Evolutionary conservation across 2,113 vertebrate species (phyloP).

Genomic region (Gasterosteus aculeatus): DNA sequence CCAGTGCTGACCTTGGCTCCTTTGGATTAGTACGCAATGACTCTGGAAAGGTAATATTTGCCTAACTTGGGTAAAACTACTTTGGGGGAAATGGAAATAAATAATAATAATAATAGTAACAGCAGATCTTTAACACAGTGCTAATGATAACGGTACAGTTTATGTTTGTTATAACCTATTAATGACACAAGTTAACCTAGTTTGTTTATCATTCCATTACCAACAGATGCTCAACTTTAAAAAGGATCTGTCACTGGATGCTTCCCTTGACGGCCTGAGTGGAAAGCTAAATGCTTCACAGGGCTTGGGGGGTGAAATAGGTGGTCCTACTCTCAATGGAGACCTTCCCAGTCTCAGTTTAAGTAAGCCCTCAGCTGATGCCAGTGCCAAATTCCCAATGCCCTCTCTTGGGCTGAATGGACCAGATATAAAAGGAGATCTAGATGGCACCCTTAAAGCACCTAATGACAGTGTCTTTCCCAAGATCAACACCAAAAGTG

Average conservation of each 20-base stretch:
- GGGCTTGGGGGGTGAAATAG: slow-evolving; percentile 44
- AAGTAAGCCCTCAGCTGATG: slow-evolving; percentile 36
- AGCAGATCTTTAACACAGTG: background rate
- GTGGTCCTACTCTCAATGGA: slow-evolving; percentile 57
- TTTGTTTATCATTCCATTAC: slow-evolving; percentile 15
- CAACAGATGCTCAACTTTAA: slow-evolving; percentile 63
- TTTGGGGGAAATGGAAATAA: background rate
- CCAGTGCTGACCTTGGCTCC: slow-evolving; percentile 30
- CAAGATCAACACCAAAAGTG: slow-evolving; percentile 48
- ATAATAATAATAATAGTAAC: background rate
- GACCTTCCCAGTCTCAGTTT: slow-evolving; percentile 59
- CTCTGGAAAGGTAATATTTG: slow-evolving; percentile 52
- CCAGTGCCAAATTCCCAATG: slow-evolving; percentile 46
- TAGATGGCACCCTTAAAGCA: slow-evolving; percentile 49
- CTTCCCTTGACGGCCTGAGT: slow-evolving; percentile 52
- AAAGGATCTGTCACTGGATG: slow-evolving; percentile 43
- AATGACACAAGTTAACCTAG: background rate
- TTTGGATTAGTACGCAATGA: slow-evolving; percentile 37
- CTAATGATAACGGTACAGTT: background rate
- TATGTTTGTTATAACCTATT: background rate
- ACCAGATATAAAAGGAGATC: slow-evolving; percentile 62
- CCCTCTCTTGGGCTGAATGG: slow-evolving; percentile 59
- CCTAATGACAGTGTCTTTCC: slow-evolving; percentile 60
- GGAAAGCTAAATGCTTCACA: slow-evolving; percentile 54
- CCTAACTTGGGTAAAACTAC: background rate